Base-by-base conservation (phyloP, 2,888 invertebrate species). In the Eupithecia centaureata region DNA sequence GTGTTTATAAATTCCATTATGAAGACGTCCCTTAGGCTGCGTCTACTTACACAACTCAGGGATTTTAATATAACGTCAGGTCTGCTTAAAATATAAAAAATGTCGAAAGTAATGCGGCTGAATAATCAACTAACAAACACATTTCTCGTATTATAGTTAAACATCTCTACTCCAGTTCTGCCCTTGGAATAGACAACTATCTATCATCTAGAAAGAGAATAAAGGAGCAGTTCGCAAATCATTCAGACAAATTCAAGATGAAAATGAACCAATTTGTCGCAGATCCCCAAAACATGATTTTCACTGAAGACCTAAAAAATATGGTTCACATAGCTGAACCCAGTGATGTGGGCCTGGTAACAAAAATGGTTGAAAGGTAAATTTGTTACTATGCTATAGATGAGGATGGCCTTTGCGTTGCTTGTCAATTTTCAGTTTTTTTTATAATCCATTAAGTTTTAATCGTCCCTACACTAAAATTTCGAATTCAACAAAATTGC, bases 271-370 rank as follows among this genome's bases (percentile, higher is more conserved):
- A 95, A 63, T 96, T 95, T 83, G 88, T 95, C 0, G 76, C 86
- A 3, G 90, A 94, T 18, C 86, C 94, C 0, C 94, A 94, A 71
- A 95, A 94, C 75, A 95, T 97, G 94, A 94, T 97, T 73, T 97
- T 97, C 80, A 97, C 97, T 7, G 97, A 97, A 89, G 97, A 97
- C 86, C 88, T 97, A 13, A 97, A 97, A 85, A 96, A 96, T 82
- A 96, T 97, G 95, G 83, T 96, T 5, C 96, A 97, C 80, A 84
- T 97, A 63, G 94, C 95, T 2, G 94, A 96, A 69, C 94, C 94
- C 32, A 84, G 91, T 12, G 97, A 97, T 82, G 74, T 96, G 15
- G 87, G 95, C 8, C 86, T 97, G 22, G 82, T 96, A 1, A 78
- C 93, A 10, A 92, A 94, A 77, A 97, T 97, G 97, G 88, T 97